Evolutionary conservation across 1,140 invertebrate genomes (phyloP).

Genomic region (Belonocnema kinseyi): DNA sequence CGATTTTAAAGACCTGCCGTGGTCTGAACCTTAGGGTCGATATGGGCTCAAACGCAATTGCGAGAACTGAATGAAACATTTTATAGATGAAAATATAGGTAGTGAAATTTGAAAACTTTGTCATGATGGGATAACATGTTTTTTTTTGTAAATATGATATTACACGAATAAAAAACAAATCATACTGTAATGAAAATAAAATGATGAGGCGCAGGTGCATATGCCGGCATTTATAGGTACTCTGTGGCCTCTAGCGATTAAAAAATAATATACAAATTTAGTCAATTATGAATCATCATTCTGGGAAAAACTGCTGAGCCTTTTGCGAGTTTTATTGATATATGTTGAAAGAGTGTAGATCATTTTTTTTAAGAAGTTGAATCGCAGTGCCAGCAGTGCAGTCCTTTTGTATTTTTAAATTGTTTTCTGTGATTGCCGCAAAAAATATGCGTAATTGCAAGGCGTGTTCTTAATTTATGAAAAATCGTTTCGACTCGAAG

Average conservation of each 20-base stretch:
- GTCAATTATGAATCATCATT: slow-evolving; percentile 65
- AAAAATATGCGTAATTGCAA: slow-evolving; percentile 28
- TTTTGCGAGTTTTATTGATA: slow-evolving; percentile 21
- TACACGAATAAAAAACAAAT: slow-evolving; percentile 49
- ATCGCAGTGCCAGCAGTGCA: slow-evolving; percentile 27
- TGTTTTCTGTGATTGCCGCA: slow-evolving; percentile 48
- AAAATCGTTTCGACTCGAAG: slow-evolving; percentile 2
- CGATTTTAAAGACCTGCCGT: slow-evolving; percentile 41
- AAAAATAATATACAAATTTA: slow-evolving; percentile 63
- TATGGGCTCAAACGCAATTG: slow-evolving; percentile 41
- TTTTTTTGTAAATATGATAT: slow-evolving; percentile 64
- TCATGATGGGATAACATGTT: slow-evolving; percentile 50
- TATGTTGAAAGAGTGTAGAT: slow-evolving; percentile 49
- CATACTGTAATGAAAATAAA: slow-evolving; percentile 41
- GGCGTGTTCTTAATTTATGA: background rate
- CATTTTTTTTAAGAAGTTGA: slow-evolving; percentile 54
- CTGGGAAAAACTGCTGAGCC: slow-evolving; percentile 5
- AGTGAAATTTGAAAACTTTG: slow-evolving; percentile 58
- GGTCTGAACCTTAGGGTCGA: slow-evolving; percentile 30
- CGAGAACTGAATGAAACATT: slow-evolving; percentile 65
- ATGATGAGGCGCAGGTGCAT: slow-evolving; percentile 33
- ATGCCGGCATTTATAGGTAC: slow-evolving; percentile 48
- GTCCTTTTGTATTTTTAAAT: slow-evolving; percentile 54
- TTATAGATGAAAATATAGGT: slow-evolving; percentile 63
- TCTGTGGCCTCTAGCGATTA: slow-evolving; percentile 55